Evolutionary conservation across 2,888 invertebrate genomes (phyloP).

Genomic region (Colostygia pectinataria): DNA sequence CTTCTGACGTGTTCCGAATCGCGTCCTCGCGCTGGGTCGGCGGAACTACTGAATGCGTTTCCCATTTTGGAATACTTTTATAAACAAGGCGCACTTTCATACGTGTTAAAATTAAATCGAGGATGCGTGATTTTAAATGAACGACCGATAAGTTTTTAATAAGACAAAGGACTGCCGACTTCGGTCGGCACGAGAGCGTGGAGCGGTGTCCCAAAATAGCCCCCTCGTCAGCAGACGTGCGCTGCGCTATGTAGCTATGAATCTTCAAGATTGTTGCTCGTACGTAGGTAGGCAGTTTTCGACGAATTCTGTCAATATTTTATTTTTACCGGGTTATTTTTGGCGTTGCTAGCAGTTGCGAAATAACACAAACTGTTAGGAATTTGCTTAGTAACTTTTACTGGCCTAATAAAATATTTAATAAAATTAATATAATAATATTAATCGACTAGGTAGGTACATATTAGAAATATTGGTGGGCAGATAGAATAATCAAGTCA

Average conservation of each 20-base stretch:
- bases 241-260: constrained; percentile 27
- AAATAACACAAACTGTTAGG: constrained; percentile 30
- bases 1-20: constrained; percentile 48
- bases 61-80: constrained; percentile 80
- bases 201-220: constrained; percentile 70
- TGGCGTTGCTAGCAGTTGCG: constrained; percentile 44
- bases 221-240: constrained; percentile 70
- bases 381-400: constrained; percentile 22
- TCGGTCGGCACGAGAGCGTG: constrained; percentile 58
- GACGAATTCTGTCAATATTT: constrained; percentile 64
- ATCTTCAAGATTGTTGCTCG: constrained; percentile 51
- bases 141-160: constrained; percentile 66
- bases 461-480: too few species aligned
- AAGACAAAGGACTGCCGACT: constrained; percentile 76
- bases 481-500: too few species aligned
- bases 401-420: too few species aligned
- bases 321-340: constrained; percentile 71
- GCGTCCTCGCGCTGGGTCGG: constrained; percentile 49
- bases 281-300: constrained; percentile 45
- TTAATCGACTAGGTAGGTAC: too few species aligned
- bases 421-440: too few species aligned
- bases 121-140: constrained; percentile 57
- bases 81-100: constrained; percentile 64
- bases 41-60: constrained; percentile 66
- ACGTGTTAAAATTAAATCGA: constrained; percentile 48